A percentile compares a stretch with the other conserved stretches of the same genome.
Evolutionary conservation across 2,888 invertebrate species (phyloP).

Genomic region (Harpalus rufipes): DNA sequence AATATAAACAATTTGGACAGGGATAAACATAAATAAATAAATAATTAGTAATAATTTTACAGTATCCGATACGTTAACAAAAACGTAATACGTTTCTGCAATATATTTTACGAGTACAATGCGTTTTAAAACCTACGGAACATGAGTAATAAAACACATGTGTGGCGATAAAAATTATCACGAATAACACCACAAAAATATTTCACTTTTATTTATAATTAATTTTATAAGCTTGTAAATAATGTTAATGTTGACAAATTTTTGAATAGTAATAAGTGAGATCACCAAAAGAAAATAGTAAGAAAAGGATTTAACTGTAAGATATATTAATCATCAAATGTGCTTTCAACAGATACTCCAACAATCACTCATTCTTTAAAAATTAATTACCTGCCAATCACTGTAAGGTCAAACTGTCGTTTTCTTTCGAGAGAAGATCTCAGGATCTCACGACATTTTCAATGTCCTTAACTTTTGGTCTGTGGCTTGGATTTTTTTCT

Average conservation of each 20-base stretch:
- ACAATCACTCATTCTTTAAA: slow-evolving; percentile 39
- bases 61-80: no score
- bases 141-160: slow-evolving; percentile 7
- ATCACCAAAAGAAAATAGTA: slow-evolving; percentile 25
- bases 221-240: neutral
- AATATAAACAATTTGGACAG: no score
- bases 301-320: slow-evolving; percentile 7
- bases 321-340: slow-evolving; percentile 27
- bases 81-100: no score
- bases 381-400: slow-evolving; percentile 47
- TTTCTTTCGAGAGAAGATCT: slow-evolving; percentile 31
- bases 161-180: neutral
- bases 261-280: slow-evolving; percentile 14
- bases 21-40: no score
- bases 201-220: neutral
- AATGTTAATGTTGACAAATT: slow-evolving; percentile 32
- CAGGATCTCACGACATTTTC: slow-evolving; percentile 31
- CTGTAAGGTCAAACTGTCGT: slow-evolving; percentile 42
- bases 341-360: slow-evolving; percentile 33
- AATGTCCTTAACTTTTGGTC: slow-evolving; percentile 31
- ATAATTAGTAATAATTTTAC: no score
- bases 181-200: neutral
- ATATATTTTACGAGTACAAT: no score
- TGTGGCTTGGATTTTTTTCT: slow-evolving; percentile 18
- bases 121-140: neutral